Evolutionary conservation across 1,140 invertebrate genomes (phyloP), one percentile per base, ranked within the genome.

Genomic region (Cydia fagiglandana): DNA sequence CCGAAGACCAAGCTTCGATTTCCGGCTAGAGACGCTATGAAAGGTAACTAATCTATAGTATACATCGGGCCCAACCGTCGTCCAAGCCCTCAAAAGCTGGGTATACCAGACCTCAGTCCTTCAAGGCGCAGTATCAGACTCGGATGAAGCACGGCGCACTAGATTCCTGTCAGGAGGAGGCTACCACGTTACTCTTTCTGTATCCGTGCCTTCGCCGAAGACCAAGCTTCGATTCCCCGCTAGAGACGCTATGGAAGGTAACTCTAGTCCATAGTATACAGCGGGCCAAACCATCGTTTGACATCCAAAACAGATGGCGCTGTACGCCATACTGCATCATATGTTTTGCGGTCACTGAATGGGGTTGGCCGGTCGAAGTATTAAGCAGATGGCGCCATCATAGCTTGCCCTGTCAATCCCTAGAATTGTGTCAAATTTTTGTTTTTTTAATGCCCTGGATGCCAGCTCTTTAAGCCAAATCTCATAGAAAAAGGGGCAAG

Each of bases 101-200:
- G 81, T 93, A 15, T 90, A 91, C 75, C 79, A 88, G 75, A 87
- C 87, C 0, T 76, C 77, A 10, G 84, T 90, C 7, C 76, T 93
- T n/a, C 64, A 53, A 4, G 85, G 89, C 7, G 88, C 88, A 0
- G 76, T 85, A 0, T 83, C 87, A 0, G 81, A 81, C 45, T 70
- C 85, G 0, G 91, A 93, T 73, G 74, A 78, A 0, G 86, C 88
- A 0, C 83, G 90, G 0, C 85, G 88, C 38, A 79, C 85, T 0
- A 79, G 91, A 7, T 88, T 90, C 75, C 91, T 91, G 1, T 87
- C 90, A 2, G 84, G 83, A 0, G 75, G 64, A 0, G 86, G 80
- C 0, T 91, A 89, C 82, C 88, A 93, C 80, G 79, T 93, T 15
- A 86, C 89, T 9, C 79, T 93, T 73, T 91, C 89, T 0, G 89